Base-by-base conservation (phyloP, 2,113 vertebrate species). In the Sclerurus mexicanus region DNA sequence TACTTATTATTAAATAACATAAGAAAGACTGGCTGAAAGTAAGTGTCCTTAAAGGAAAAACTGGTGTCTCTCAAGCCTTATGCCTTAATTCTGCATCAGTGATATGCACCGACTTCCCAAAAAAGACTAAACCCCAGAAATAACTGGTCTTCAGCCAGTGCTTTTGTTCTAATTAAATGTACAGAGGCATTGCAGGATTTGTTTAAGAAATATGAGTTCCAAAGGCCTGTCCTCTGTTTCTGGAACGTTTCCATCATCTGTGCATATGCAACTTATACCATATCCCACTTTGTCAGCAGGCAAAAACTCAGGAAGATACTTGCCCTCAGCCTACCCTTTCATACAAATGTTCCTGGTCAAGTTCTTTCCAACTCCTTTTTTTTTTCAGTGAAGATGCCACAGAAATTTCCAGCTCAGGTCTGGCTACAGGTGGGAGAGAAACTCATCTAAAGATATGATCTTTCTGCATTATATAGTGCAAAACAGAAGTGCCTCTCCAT, bases 251-350 rank as follows among this genome's bases (percentile, higher is more conserved):
- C 30, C 22, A 50, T 59, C 8, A 39, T 30, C 24, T 39, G 1
- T 9, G 9, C 23, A 7, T 12, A 18, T 33, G 46, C 19, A 74
- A 71, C 7, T 44, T 64, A 21, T 3, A 31, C 24, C 69, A 12
- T 0, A 1, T 46, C 9, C 27, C 9, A 22, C 14, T 79, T 63
- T 14, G 12, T 40, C 37, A 73, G 9, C 9, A 60, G n/a, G 55
- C 14, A 72, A 71, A 87, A 64, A 5, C 14, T 59, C 2, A 3
- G 6, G 14, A 76, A 79, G 8, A 21, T 31, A 3, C 3, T 33
- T 14, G 6, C 0, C 0, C 10, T 24, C 12, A 42, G 7, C 4
- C 2, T 28, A 39, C 16, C 4, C 46, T 49, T 78, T 76, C 25
- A 37, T 60, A 89, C n/a, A 35, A 5, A 8, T 4, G 12, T 39